phyloP scores from a whole-genome alignment of 2,888 invertebrate species.

The Thera britannica region DNA sequence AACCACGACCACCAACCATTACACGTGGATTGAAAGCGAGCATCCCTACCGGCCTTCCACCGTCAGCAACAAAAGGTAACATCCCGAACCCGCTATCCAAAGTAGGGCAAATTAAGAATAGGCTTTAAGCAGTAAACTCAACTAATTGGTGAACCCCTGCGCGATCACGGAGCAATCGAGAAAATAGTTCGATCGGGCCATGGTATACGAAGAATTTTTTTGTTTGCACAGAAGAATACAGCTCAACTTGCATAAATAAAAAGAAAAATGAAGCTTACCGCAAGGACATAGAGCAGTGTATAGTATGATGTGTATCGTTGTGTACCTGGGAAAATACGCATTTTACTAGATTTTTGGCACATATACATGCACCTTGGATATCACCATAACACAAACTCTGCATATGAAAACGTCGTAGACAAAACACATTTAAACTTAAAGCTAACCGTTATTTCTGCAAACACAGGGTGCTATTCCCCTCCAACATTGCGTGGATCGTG shows the following conservation, averaged over 20 bases:
- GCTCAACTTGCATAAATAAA: too few relatives aligned
- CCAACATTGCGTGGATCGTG: slow-evolving; percentile 95
- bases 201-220: too few relatives aligned
- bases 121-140: not conserved
- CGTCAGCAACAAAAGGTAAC: slow-evolving; percentile 91
- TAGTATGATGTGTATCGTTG: too few relatives aligned
- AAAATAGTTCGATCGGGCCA: too few relatives aligned
- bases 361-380: not conserved
- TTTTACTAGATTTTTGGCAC: not conserved
- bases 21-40: slow-evolving; percentile 97
- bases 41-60: slow-evolving; percentile 97
- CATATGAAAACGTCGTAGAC: not conserved
- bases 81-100: not conserved
- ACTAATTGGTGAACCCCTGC: not conserved
- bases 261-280: too few relatives aligned
- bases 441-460: slow-evolving; percentile 13
- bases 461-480: slow-evolving; percentile 93
- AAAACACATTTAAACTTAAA: not conserved
- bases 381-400: not conserved
- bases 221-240: too few relatives aligned
- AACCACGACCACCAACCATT: slow-evolving; percentile 92
- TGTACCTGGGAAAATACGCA: too few relatives aligned
- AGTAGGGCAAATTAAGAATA: not conserved
- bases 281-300: too few relatives aligned
- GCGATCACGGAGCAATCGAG: not conserved